Base-by-base conservation (phyloP, 2,888 invertebrate species). In the Ametastegia equiseti region DNA sequence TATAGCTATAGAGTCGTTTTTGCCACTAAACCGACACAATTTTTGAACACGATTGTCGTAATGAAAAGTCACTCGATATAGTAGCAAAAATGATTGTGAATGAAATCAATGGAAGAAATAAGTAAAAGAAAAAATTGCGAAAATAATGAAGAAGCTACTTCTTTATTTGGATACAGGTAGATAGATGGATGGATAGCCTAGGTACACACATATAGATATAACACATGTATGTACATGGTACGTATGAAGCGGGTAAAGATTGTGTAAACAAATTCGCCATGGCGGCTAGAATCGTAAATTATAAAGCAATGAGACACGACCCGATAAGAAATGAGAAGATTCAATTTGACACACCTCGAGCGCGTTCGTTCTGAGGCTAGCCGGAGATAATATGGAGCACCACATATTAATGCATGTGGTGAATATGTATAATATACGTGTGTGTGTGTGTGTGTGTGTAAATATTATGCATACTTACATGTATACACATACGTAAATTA, bases 301-400 rank as follows among this genome's bases (percentile, higher is more conserved):
- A 75, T 54, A 30, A 45, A 30, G 75, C 50, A 54, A 50, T 75
- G 75, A 75, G 75, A 75, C 50, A 75, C 33, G n/a, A n/a, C 54
- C 33, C 33, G 75, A 75, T 75, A 75, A 75, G 75, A 47, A 71
- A 75, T n/a, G 54, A 47, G 36, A 71, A 71, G 71, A 71, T 71
- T 71, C 45, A 71, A 71, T 39, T 60, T 67, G 39, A 39, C 39
- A 67, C 71, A 71, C 71, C 45, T 71, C 27, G 27, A 23, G n/a
- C 30, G 45, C 23, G 39, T 23, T 19, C 60, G 60, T 54, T 54
- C 9, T 23, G 54, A n/a, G n/a, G n/a, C n/a, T n/a, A n/a, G n/a
- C n/a, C n/a, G n/a, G n/a, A n/a, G n/a, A n/a, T n/a, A n/a, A n/a
- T n/a, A n/a, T n/a, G n/a, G n/a, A n/a, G n/a, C n/a, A n/a, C n/a